A percentile compares a stretch with the other conserved stretches of the same genome.
Evolutionary conservation across 2,797 vertebrate genomes (phyloP).

Genomic region (Sus cebifrons): DNA sequence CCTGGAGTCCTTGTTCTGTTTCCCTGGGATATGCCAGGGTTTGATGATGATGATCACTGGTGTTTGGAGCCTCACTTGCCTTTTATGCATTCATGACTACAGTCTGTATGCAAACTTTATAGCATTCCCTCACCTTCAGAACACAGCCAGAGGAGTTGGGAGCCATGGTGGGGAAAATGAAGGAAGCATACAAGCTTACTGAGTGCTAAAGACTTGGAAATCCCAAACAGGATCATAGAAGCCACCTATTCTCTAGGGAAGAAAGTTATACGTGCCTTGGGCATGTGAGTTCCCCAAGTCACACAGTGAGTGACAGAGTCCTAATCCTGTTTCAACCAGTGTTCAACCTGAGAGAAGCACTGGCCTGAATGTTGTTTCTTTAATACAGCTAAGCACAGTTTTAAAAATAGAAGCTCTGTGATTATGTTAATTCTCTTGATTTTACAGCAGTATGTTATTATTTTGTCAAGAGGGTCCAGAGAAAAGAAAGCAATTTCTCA

Average conservation of each 20-base stretch:
- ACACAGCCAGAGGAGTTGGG: slow-evolving; percentile 69
- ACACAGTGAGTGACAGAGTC: slow-evolving; percentile 21
- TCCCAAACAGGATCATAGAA: slow-evolving; percentile 57
- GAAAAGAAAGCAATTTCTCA: slow-evolving; percentile 64
- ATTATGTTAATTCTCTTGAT: slow-evolving; percentile 67
- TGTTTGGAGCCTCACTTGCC: slow-evolving; percentile 21
- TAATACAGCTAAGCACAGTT: slow-evolving; percentile 68
- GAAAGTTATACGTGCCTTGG: slow-evolving; percentile 37
- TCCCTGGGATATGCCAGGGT: slow-evolving; percentile 78
- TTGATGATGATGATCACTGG: slow-evolving; percentile 79
- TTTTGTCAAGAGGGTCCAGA: slow-evolving; percentile 49
- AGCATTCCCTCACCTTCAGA: slow-evolving; percentile 64
- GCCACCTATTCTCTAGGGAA: not conserved
- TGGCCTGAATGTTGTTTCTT: slow-evolving; percentile 76
- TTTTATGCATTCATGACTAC: slow-evolving; percentile 78
- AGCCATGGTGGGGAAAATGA: slow-evolving; percentile 6
- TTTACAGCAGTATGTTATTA: slow-evolving; percentile 39
- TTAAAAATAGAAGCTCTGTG: slow-evolving; percentile 59
- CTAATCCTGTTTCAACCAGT: slow-evolving; percentile 70
- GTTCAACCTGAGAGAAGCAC: slow-evolving; percentile 51
- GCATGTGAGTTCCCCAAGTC: not conserved
- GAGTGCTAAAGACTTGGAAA: slow-evolving; percentile 62
- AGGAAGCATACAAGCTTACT: slow-evolving; percentile 16
- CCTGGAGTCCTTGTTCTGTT: slow-evolving; percentile 69
- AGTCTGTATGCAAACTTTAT: slow-evolving; percentile 76